phyloP scores from a whole-genome alignment of 2,113 vertebrate species.

The Sprattus sprattus region DNA sequence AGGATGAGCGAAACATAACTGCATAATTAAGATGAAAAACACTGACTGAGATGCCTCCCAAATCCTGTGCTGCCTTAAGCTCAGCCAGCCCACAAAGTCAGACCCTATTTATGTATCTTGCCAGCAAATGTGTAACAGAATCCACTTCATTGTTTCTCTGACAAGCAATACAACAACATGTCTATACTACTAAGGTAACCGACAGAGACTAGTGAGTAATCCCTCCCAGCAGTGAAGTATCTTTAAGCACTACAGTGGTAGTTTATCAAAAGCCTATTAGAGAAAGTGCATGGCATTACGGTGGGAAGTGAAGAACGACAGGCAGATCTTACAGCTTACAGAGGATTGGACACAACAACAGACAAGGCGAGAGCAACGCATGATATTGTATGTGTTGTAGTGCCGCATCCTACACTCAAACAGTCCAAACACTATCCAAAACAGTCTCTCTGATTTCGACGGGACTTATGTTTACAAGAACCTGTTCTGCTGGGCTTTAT shows the following conservation, averaged over 20 bases:
- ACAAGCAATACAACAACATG: constrained; percentile 18
- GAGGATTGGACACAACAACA: background rate
- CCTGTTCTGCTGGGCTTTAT: background rate
- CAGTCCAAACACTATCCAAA: background rate
- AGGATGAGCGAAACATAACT: background rate
- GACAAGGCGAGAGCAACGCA: background rate
- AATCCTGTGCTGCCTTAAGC: constrained; percentile 21
- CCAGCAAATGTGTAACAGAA: constrained; percentile 4
- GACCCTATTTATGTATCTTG: constrained; percentile 33
- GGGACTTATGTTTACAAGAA: background rate
- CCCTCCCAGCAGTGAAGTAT: background rate
- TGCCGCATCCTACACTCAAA: background rate
- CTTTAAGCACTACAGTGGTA: background rate
- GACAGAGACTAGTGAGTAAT: background rate
- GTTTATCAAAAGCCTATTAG: constrained; percentile 15
- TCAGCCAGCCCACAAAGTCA: constrained; percentile 25
- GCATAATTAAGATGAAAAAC: constrained; percentile 22
- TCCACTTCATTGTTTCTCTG: constrained; percentile 11
- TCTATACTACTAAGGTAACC: background rate
- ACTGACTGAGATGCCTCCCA: background rate
- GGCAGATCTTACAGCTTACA: background rate
- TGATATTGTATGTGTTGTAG: background rate
- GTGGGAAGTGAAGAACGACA: background rate
- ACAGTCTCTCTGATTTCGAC: background rate
- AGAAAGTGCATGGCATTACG: background rate